phyloP scores from a whole-genome alignment of 1,140 invertebrate genomes.

The Brachionus rotundiformis region DNA sequence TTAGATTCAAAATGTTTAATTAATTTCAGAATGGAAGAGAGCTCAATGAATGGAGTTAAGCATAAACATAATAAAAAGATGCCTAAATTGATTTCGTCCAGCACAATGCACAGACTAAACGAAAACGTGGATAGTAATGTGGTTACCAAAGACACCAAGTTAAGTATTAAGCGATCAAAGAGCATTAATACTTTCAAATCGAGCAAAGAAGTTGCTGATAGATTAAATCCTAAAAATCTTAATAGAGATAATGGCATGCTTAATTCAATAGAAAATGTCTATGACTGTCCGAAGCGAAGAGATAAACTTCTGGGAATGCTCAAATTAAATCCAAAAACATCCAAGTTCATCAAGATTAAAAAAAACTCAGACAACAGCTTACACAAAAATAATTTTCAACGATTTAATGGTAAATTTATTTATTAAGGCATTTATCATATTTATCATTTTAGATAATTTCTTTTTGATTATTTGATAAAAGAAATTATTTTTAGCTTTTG shows the following conservation, averaged over 20 bases:
- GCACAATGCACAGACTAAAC: background rate
- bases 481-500: too few relatives aligned
- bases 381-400: background rate
- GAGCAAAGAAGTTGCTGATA: background rate
- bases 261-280: background rate
- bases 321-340: constrained; percentile 17
- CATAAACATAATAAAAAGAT: background rate
- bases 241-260: background rate
- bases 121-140: background rate
- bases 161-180: constrained; percentile 16
- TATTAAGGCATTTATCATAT: too few relatives aligned
- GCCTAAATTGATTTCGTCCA: background rate
- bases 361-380: background rate
- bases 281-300: background rate
- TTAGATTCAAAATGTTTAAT: constrained; percentile 1
- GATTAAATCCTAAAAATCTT: background rate
- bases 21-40: background rate
- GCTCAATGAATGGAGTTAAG: background rate
- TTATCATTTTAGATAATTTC: too few relatives aligned
- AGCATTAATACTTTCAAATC: constrained; percentile 17
- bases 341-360: background rate
- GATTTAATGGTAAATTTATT: background rate
- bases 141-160: background rate
- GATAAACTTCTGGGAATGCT: constrained; percentile 3
- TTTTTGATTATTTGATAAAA: too few relatives aligned